Base-by-base conservation (phyloP, 2,888 invertebrate genomes). In the Napeogenes sylphis region DNA sequence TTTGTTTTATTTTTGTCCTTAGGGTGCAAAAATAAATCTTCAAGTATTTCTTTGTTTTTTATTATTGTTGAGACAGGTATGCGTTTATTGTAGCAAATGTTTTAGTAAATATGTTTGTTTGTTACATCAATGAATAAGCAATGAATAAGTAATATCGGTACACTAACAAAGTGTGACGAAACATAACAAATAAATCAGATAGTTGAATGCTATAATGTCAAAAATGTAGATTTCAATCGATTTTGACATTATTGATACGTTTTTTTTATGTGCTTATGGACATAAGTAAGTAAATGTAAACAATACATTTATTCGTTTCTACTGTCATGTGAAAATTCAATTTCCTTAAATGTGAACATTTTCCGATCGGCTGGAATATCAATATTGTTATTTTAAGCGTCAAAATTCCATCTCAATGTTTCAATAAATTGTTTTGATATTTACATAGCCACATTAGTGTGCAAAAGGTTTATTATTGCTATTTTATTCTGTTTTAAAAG, bases 311-410 rank as follows among this genome's bases (percentile, higher is more conserved):
- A 63, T 68, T 67, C 62, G 62, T 64, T 68, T 65, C 64, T 67
- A 70, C 69, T 70, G 77, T 78, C 81, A 75, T 72, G 73, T 73
- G 73, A 76, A 78, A 83, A 84, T 79, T 79, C 81, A 81, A 84
- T 83, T 84, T 84, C 81, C 81, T 75, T 71, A 68, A 71, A 79
- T 81, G 80, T 81, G 82, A 79, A 75, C 70, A 78, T 82, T 79
- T 80, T 82, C 73, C 76, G 73, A 78, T 73, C 75, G 71, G 72
- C 68, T 70, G 71, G 71, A 70, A 71, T 74, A 73, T 75, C 75
- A 73, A 75, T 79, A 76, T 79, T 78, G 73, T 76, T 73, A 72
- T 67, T 68, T 70, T 70, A 62, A 62, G 57, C 58, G 58, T 61
- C 55, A 53, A 38, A 58, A 60, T 38, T 46, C 47, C 55, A 60